Evolutionary conservation across 2,797 vertebrate genomes (phyloP).

Genomic region (Chelidonichthys spinosus): DNA sequence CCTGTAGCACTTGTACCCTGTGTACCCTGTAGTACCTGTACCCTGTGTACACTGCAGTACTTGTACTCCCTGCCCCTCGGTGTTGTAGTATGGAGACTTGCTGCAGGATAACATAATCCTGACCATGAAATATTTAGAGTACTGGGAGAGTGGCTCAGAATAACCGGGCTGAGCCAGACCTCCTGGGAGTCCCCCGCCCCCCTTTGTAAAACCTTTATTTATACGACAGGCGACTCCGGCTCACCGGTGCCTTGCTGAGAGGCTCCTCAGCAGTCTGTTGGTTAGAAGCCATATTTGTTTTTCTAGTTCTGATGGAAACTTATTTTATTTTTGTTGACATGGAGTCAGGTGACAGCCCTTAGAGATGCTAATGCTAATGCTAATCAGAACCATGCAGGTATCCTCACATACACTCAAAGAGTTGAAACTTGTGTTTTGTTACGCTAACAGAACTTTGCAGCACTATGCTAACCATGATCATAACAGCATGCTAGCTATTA

Average conservation of each 20-base stretch:
- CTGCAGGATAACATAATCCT: slow-evolving; percentile 62
- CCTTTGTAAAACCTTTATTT: slow-evolving; percentile 49
- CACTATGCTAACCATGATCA: too few relatives aligned
- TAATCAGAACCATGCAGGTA: too few relatives aligned
- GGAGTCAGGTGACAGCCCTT: too few relatives aligned
- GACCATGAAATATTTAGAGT: slow-evolving; percentile 67
- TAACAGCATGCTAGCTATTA: too few relatives aligned
- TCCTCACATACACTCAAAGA: too few relatives aligned
- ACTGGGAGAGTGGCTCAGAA: slow-evolving; percentile 43
- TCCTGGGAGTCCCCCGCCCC: slow-evolving; percentile 13
- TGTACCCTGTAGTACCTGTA: too few relatives aligned
- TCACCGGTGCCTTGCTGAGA: slow-evolving; percentile 18
- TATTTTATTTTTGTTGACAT: too few relatives aligned
- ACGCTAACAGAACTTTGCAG: too few relatives aligned
- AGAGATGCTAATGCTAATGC: too few relatives aligned
- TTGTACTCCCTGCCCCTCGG: neutral
- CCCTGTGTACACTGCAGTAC: neutral
- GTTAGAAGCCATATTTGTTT: neutral
- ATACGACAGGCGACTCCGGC: slow-evolving; percentile 14
- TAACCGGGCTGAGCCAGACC: slow-evolving; percentile 52
- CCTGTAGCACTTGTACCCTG: too few relatives aligned
- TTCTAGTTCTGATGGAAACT: too few relatives aligned
- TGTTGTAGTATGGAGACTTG: neutral
- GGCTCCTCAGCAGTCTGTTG: neutral
- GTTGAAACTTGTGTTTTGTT: too few relatives aligned